Evolutionary conservation across 2,797 vertebrate genomes (phyloP), one percentile per base, ranked within the genome.

Genomic region (Telmatherina bonti): DNA sequence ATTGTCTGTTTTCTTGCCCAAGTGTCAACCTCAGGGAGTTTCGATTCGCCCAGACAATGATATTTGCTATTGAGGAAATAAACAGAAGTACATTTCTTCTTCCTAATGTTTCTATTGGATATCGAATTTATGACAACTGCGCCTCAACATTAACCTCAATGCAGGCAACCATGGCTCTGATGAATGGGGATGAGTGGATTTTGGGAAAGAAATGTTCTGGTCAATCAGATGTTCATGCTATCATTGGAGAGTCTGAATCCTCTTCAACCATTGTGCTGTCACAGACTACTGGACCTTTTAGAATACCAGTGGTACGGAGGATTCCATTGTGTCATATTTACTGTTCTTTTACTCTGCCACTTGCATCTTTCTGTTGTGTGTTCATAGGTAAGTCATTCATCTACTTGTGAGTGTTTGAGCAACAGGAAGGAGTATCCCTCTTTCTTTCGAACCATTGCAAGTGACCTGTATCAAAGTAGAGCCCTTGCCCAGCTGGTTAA

Each of bases 171-270:
- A 92, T 94, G 93, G 91, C 88, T 13, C 60, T 94, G 26, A 82
- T 94, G 83, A 94, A 94, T 12, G 76, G 89, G 5, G 77, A 79
- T 22, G 90, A 86, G 6, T 10, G 38, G 62, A 78, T 52, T 29
- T 47, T 57, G 7, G 81, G 53, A 27, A 69, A 82, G 20, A 77
- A n/a, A 26, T 93, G 93, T 27, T 82, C 72, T 10, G 86, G 90
- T 52, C 83, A 92, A 30, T 78, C 93, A 65, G 78, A 85, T 36
- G 90, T 95, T 54, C 88, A 92, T 53, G 92, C 90, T 24, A 93
- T 95, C 27, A 94, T 95, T 1, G 94, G 93, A 8, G 92, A 94
- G 72, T 93, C 93, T 8, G 93, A 93, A 72, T 94, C 94, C 1
- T 92, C 94, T 38, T 90, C 91, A 8, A 93, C 92, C 13, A 90